Evolutionary conservation across 2,797 vertebrate species (phyloP).

Genomic region (Sebastes oblongus): DNA sequence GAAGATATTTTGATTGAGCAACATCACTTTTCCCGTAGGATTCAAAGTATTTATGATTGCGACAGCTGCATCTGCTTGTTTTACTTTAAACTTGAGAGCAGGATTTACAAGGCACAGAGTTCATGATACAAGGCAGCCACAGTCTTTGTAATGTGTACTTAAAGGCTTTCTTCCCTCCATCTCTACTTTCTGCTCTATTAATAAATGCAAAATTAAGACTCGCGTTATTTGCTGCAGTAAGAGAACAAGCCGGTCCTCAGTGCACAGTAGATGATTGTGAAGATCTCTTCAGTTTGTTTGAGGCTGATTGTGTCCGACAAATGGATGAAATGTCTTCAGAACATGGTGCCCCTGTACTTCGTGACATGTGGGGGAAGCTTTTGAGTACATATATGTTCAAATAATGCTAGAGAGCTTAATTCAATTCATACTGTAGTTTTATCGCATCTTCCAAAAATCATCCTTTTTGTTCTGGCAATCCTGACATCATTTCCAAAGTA

Average conservation of each 20-base stretch:
- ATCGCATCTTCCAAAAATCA: background rate
- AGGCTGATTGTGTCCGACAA: conserved; percentile 5
- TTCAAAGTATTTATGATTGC: conserved; percentile 28
- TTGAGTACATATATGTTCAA: background rate
- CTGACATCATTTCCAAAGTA: background rate
- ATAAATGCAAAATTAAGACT: background rate
- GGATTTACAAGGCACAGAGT: conserved; percentile 15
- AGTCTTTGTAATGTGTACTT: background rate
- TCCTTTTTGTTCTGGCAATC: background rate
- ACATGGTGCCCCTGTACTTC: background rate
- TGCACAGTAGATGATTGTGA: background rate
- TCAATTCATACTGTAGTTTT: no score
- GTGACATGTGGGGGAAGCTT: background rate
- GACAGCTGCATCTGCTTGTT: conserved; percentile 18
- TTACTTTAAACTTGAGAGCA: background rate
- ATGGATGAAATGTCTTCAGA: background rate
- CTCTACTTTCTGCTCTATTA: background rate
- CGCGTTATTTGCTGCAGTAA: background rate
- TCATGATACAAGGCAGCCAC: background rate
- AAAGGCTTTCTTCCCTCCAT: background rate
- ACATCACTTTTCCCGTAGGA: conserved; percentile 20
- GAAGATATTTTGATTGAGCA: conserved; percentile 36
- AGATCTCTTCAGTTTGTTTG: background rate
- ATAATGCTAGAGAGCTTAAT: no score
- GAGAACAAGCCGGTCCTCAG: background rate